Conservation (phyloP, 2,113 vertebrate genomes). For the Nothobranchius furzeri region DNA sequence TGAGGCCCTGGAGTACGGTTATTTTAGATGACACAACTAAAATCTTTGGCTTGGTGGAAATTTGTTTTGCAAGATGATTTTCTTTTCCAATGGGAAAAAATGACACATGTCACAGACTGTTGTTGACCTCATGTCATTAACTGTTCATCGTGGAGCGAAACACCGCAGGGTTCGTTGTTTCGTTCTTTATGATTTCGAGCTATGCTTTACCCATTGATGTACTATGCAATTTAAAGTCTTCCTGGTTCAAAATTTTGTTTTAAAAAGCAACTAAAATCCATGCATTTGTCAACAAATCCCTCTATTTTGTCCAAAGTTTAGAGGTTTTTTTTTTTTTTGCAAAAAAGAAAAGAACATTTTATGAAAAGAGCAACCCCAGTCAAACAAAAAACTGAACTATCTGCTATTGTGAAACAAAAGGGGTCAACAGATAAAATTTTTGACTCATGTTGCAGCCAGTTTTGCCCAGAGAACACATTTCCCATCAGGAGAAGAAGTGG, state of each 20-base stretch:
- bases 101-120: background rate
- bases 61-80: background rate
- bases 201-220: too few species aligned
- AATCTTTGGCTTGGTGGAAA: background rate
- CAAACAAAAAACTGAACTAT: background rate
- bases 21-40: conserved; percentile 10
- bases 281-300: too few species aligned
- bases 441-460: background rate
- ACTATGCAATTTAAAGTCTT: too few species aligned
- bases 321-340: too few species aligned
- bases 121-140: conserved; percentile 12
- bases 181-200: too few species aligned
- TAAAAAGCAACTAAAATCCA: too few species aligned
- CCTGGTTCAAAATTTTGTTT: too few species aligned
- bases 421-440: background rate
- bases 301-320: too few species aligned
- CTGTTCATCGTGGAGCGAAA: conserved; percentile 11
- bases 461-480: background rate
- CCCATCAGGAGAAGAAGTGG: background rate
- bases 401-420: background rate
- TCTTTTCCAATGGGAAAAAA: background rate
- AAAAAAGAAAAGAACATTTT: too few species aligned
- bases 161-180: background rate
- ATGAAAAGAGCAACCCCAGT: background rate
- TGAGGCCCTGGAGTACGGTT: conserved; percentile 10